Evolutionary conservation across 2,888 invertebrate genomes (phyloP), one percentile per base, ranked within the genome.

Genomic region (Alloplasta piceator): DNA sequence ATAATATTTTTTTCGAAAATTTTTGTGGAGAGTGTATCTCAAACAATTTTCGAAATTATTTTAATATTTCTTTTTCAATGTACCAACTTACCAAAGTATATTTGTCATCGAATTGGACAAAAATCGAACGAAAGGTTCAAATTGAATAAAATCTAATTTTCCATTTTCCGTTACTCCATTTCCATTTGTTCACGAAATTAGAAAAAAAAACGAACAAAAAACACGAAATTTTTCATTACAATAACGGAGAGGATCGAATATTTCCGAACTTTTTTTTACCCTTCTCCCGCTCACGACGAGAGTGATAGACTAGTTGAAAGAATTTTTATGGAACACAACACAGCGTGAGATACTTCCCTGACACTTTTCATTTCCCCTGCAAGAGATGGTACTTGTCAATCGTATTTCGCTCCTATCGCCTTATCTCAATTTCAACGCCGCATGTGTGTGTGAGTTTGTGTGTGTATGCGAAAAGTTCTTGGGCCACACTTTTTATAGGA

Each of bases 301-400:
- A 66, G 39, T 55, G 60, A 66, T 75, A 61, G 12, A 72, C 66
- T 55, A 36, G 26, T 26, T 38, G 48, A 72, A 67, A 61, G 55
- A 71, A 72, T 76, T 80, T 63, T 80, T 63, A 38, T 46, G 60
- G 12, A 66, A 73, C 63, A n/a, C 60, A 46, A 67, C 67, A 46
- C 73, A 60, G 52, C 39, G 46, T 7, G 43, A 14, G 56, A 10
- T 38, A 38, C 58, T 81, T 73, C 52, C 50, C 70, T 81, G 80
- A 81, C 80, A 77, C 68, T 77, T 80, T 58, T 77, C 77, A 81
- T 81, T 81, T 77, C 73, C 77, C 26, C 56, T 64, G 43, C 60
- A 55, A 58, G 71, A 68, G 71, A 71, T 60, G 14, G 63, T 16
- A 41, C 60, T 66, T 68, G 39, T 67, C 70, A 52, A 61, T 60